phyloP scores from a whole-genome alignment of 2,888 invertebrate species.

The Diarsia dahlii region DNA sequence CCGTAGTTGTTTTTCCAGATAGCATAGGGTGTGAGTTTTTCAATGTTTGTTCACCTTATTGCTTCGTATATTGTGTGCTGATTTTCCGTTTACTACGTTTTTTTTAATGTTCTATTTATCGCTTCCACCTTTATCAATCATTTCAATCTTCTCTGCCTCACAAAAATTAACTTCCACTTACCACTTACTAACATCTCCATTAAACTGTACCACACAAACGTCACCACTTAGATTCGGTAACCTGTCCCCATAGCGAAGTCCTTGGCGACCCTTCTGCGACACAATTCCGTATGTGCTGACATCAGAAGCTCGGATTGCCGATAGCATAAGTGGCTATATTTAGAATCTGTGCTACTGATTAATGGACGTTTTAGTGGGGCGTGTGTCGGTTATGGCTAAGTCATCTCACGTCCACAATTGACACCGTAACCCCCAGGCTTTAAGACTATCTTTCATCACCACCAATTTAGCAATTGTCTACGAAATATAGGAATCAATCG shows the following conservation, averaged over 20 bases:
- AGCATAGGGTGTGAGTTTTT: background rate
- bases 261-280: conserved; percentile 59
- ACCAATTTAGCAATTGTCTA: conserved; percentile 69
- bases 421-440: conserved; percentile 85
- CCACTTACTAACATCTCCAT: background rate
- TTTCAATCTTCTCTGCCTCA: background rate
- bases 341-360: conserved; percentile 89
- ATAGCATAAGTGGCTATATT: conserved; percentile 90
- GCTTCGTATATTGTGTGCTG: background rate
- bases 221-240: conserved; percentile 12
- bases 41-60: background rate
- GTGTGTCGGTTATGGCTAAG: conserved; percentile 75
- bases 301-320: conserved; percentile 81
- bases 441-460: conserved; percentile 77
- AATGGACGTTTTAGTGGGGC: conserved; percentile 82
- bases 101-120: background rate
- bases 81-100: background rate
- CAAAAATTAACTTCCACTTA: background rate
- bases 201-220: background rate
- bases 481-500: conserved; percentile 64
- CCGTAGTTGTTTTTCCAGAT: background rate
- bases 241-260: conserved; percentile 29
- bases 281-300: conserved; percentile 77
- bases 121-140: background rate
- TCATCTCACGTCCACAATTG: conserved; percentile 82